Evolutionary conservation across 1,140 invertebrate genomes (phyloP).

Genomic region (Scaptomyza pallida): DNA sequence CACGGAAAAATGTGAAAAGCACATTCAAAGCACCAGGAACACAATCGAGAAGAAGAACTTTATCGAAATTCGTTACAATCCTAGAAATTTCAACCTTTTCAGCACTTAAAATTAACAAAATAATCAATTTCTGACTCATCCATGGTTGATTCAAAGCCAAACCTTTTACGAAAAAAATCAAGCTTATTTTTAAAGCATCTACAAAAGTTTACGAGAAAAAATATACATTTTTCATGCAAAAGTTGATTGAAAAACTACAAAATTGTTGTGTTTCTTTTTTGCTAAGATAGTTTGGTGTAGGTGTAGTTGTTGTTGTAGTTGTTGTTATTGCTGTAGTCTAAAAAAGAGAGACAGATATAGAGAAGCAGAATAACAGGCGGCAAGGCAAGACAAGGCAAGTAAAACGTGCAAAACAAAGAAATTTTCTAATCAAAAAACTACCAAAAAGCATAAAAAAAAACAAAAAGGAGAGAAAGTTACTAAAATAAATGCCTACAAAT

Average conservation of each 20-base stretch:
- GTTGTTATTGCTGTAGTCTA: slow-evolving; percentile 9
- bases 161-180: slow-evolving; percentile 15
- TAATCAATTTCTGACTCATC: background rate
- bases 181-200: slow-evolving; percentile 7
- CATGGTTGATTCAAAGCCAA: background rate
- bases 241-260: slow-evolving; percentile 33
- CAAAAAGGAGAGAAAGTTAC: slow-evolving; percentile 32
- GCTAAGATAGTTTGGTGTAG: slow-evolving; percentile 12
- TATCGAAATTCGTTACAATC: too few relatives aligned
- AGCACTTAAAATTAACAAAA: slow-evolving; percentile 6
- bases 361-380: slow-evolving; percentile 17
- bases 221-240: slow-evolving; percentile 40
- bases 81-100: background rate
- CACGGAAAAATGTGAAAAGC: background rate
- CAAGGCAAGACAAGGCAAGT: background rate
- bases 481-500: slow-evolving; percentile 22
- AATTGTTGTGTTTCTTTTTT: too few relatives aligned
- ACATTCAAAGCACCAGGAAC: slow-evolving; percentile 17
- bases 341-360: background rate
- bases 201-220: slow-evolving; percentile 22
- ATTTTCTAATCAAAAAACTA: slow-evolving; percentile 13
- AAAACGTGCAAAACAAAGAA: slow-evolving; percentile 31
- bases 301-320: slow-evolving; percentile 20
- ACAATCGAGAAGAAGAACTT: background rate
- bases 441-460: slow-evolving; percentile 29